Evolutionary conservation across 1,140 invertebrate species (phyloP).

Genomic region (Ceratina australensis): DNA sequence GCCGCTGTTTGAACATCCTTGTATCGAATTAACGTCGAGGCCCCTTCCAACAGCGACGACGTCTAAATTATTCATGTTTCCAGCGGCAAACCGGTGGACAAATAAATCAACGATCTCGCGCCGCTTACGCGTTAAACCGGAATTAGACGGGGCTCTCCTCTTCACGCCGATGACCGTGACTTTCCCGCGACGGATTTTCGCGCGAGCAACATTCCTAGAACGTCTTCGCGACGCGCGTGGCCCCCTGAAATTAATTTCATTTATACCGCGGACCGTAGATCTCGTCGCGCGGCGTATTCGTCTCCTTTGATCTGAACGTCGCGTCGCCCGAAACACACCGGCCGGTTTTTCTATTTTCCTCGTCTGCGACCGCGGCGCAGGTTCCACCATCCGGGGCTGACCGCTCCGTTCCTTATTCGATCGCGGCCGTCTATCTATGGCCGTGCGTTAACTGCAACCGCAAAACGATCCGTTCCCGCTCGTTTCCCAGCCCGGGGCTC

Average conservation of each 20-base stretch:
- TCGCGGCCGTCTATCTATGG: conserved; percentile 18
- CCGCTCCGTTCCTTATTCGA: not conserved
- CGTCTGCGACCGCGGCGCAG: conserved; percentile 9
- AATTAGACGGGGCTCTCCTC: not conserved
- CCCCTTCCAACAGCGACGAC: not conserved
- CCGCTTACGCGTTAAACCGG: not conserved
- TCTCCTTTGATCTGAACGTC: conserved; percentile 26
- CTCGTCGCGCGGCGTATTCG: not conserved
- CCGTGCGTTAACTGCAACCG: conserved; percentile 11
- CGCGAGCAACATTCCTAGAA: not conserved
- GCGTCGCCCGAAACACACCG: not conserved
- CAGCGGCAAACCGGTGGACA: not conserved
- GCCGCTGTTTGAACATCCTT: conserved; percentile 23
- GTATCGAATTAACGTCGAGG: conserved; percentile 34
- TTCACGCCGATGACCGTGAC: not conserved
- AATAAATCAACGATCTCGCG: conserved; percentile 11
- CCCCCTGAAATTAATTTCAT: conserved; percentile 77
- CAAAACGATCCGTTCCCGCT: not conserved
- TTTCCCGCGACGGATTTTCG: not conserved
- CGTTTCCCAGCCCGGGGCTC: not conserved
- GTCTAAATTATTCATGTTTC: conserved; percentile 33
- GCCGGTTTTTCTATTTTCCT: not conserved
- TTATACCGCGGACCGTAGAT: conserved; percentile 70
- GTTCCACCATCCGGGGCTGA: not conserved
- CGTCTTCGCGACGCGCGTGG: not conserved